phyloP scores from a whole-genome alignment of 2,888 invertebrate genomes.

The Sturmia bella region DNA sequence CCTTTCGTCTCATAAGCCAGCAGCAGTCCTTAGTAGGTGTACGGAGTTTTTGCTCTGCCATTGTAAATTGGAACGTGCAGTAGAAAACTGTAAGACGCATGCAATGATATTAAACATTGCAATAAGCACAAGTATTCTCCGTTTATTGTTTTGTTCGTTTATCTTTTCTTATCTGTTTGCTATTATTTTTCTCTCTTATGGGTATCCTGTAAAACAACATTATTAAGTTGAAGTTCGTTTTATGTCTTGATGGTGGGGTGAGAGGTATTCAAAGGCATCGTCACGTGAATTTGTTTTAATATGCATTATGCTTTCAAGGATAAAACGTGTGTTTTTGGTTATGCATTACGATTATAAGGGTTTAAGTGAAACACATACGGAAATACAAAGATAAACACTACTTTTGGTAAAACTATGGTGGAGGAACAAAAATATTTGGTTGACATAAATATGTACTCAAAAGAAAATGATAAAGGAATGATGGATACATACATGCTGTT shows the following conservation, averaged over 20 bases:
- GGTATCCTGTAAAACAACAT: background rate
- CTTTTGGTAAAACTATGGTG: too few relatives aligned
- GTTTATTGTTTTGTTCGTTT: background rate
- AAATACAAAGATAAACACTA: too few relatives aligned
- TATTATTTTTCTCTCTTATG: background rate
- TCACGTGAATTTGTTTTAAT: slow-evolving; percentile 52
- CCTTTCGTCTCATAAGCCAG: slow-evolving; percentile 44
- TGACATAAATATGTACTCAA: too few relatives aligned
- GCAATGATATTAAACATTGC: background rate
- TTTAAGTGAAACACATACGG: too few relatives aligned
- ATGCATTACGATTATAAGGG: slow-evolving; percentile 1
- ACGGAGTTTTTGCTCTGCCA: slow-evolving; percentile 65
- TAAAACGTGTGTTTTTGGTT: slow-evolving; percentile 47
- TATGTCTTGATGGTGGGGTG: background rate
- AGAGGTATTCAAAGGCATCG: slow-evolving; percentile 3
- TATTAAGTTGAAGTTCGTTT: background rate
- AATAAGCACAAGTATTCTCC: slow-evolving; percentile 10
- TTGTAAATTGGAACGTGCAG: slow-evolving; percentile 28
- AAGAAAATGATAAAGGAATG: too few relatives aligned
- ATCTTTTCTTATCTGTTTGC: slow-evolving; percentile 2
- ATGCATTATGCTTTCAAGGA: slow-evolving; percentile 35
- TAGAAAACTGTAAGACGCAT: slow-evolving; percentile 10
- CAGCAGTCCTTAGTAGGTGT: slow-evolving; percentile 14
- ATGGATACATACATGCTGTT: too few relatives aligned
- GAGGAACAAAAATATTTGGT: too few relatives aligned